Base-by-base conservation (phyloP, 2,113 vertebrate species). In the Prolemur simus region DNA sequence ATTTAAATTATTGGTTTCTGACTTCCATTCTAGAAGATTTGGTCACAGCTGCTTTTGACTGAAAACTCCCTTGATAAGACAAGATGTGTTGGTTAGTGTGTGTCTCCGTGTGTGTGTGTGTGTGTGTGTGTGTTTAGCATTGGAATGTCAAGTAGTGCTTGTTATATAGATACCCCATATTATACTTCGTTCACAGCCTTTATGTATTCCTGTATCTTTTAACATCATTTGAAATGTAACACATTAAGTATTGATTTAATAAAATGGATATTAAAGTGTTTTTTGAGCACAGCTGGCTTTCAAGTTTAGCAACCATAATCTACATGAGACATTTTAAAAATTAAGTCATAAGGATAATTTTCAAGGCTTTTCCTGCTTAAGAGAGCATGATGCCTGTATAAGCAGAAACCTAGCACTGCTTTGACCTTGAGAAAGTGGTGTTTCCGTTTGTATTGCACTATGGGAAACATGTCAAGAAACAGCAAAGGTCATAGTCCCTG, bases 391-490 rank as follows among this genome's bases (percentile, higher is more conserved):
- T 87, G 64, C 66, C 97, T 97, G 45, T 81, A 68, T 92, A 96
- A 96, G 27, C 71, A 91, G 52, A 96, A 96, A 91, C 73, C 77
- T 81, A 21, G 97, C 97, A 98, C 39, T 86, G 68, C 82, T 95
- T 95, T 98, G 97, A 98, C 95, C 95, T 97, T 97, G 96, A 96
- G 77, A 97, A 97, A 73, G 80, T 94, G 97, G 91, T 96, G 92
- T 97, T 98, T 98, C 82, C 90, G 95, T 98, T 97, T 98, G 29
- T 96, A 91, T 94, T 93, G 96, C 93, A 89, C 78, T 73, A 52
- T 86, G 95, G 96, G 97, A 98, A 96, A 87, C 66, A 96, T 97
- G 92, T 96, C 93, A 96, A 91, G 96, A 96, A 96, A 34, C 49
- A 97, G 49, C 58, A 96, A 96, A 98, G 97, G 95, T 98, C 97